These are phyloP conservation scores for Mnemiopsis leidyi DNA, from an alignment of 37 sponge, comb jelly and placozoan species.

Conservation along the genomic window DNA sequence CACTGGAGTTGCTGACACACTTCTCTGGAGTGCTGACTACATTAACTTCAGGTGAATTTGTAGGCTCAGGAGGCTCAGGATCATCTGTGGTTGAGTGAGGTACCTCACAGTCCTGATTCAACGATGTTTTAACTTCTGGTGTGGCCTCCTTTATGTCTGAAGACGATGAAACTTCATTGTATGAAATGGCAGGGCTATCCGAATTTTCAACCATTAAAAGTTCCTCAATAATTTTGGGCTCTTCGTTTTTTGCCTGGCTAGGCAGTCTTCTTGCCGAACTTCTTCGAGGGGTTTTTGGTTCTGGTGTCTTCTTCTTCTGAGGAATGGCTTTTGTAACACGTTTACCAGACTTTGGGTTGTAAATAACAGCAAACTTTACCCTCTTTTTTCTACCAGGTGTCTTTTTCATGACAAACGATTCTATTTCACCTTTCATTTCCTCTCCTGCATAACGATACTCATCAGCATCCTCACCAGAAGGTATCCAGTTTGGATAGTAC, in stretches of 20 bases:
- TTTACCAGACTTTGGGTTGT: constrained; percentile 55
- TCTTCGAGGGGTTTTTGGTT: neutral
- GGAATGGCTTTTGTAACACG: constrained; percentile 14
- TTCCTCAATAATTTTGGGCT: neutral
- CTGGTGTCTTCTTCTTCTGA: constrained; percentile 21
- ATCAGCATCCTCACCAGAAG: constrained; percentile 58
- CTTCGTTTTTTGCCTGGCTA: neutral
- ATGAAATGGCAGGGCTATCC: constrained; percentile 32
- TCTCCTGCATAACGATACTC: constrained; percentile 56
- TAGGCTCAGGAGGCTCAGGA: neutral
- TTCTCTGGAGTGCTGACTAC: neutral
- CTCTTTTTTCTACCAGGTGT: constrained; percentile 61
- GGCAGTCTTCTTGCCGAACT: neutral
- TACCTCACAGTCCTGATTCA: neutral
- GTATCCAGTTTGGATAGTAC: constrained; percentile 63
- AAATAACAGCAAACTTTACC: constrained; percentile 65
- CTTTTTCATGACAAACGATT: constrained; percentile 50
- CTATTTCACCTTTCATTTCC: constrained; percentile 29
- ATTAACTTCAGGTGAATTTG: neutral
- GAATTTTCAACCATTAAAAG: neutral
- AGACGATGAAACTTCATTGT: constrained; percentile 51
- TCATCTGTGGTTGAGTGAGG: constrained; percentile 35
- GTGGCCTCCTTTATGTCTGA: constrained; percentile 38
- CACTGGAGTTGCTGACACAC: neutral
- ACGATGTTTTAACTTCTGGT: neutral